A percentile compares a stretch with the other conserved stretches of the same genome.
Evolutionary conservation across 1,140 invertebrate species (phyloP).

Genomic region (Lineus longissimus): DNA sequence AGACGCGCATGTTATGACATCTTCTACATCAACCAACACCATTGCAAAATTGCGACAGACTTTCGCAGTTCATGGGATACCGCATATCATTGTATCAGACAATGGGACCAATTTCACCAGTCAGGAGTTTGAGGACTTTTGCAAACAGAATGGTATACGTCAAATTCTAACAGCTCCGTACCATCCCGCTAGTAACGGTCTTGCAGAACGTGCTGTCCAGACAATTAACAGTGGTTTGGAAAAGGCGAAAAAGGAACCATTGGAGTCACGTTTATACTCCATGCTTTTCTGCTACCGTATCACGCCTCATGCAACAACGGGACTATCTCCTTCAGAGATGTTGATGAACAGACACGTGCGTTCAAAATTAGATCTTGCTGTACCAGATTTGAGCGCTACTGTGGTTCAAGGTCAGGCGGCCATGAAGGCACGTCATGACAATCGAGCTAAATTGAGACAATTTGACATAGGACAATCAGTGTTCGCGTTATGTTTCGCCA

Average conservation of each 20-base stretch:
- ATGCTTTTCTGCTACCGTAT: slow-evolving; percentile 11
- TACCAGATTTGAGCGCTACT: no score
- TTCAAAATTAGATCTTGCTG: no score
- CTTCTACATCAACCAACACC: slow-evolving; percentile 14
- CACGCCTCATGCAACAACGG: slow-evolving; percentile 18
- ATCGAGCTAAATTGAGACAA: no score
- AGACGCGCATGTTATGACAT: slow-evolving; percentile 31
- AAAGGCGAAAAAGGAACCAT: neutral
- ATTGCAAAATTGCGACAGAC: slow-evolving; percentile 10
- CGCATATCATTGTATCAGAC: slow-evolving; percentile 36
- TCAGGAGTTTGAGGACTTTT: slow-evolving; percentile 36
- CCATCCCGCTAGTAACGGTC: slow-evolving; percentile 34
- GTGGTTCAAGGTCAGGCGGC: no score
- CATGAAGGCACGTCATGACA: no score
- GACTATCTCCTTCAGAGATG: slow-evolving; percentile 19
- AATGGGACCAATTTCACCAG: slow-evolving; percentile 45
- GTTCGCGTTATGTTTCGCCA: no score
- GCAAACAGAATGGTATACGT: slow-evolving; percentile 28
- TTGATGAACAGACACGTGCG: neutral
- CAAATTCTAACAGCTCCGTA: slow-evolving; percentile 29
- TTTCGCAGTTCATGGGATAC: slow-evolving; percentile 26
- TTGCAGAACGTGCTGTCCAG: slow-evolving; percentile 18
- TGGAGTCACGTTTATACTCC: neutral
- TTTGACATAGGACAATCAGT: no score
- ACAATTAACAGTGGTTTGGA: slow-evolving; percentile 11